Evolutionary conservation across 2,888 invertebrate species (phyloP), one percentile per base, ranked within the genome.

Genomic region (Diaperis boleti): DNA sequence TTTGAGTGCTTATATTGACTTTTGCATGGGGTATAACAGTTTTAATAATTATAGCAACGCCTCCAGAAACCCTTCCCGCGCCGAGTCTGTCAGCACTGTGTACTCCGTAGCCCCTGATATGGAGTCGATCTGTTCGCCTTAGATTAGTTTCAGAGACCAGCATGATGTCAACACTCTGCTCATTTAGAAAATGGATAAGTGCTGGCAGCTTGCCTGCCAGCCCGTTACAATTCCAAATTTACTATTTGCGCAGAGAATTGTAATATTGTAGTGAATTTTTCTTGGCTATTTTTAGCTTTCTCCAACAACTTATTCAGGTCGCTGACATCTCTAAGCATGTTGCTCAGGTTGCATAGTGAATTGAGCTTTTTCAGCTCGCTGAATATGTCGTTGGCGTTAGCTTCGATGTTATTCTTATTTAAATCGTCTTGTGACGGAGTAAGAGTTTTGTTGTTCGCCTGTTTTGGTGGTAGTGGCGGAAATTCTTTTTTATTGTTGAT

Each of bases 21-120:
- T 15, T 39, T 5, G n/a, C n/a, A 14, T 33, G 31, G 2, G 57
- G 57, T 5, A 57, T 20, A 6, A 35, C 13, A 18, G 18, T 55
- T 17, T 44, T 55, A 2, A 61, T 61, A 18, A 61, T 14, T n/a
- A 55, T 13, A 3, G 61, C 54, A 3, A 54, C 45, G 1, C 61
- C 54, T 2, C 54, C 54, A 1, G 31, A 31, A 3, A n/a, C 42
- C 10, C 54, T 13, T 1, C 18, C 15, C 15, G 37, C 11, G 35
- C 5, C 10, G 3, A n/a, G n/a, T 14, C 44, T 29, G 45, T 61
- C 61, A 13, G 11, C 5, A 31, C 61, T 37, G 26, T 33, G 14
- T 6, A 33, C 18, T 20, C 10, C 31, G 54, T 55, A 52, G 10
- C 22, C 22, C 33, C 13, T 52, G 4, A 54, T 18, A 13, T 37